Percentiles rank a stretch among this genome's conserved stretches.
Evolutionary conservation across 2,113 vertebrate genomes (phyloP).

Genomic region (Passer montanus): DNA sequence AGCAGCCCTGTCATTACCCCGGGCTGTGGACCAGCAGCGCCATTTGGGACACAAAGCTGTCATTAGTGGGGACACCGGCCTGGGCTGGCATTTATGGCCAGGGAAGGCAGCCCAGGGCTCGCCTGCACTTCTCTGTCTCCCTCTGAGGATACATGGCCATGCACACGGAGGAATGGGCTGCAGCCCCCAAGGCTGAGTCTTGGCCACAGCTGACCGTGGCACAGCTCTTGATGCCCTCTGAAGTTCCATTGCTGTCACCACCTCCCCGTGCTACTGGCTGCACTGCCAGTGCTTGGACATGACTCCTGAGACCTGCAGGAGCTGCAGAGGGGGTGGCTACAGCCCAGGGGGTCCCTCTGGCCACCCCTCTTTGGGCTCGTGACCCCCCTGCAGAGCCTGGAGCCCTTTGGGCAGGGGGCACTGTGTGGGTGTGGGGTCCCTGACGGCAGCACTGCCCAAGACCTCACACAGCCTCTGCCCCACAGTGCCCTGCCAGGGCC

Average conservation of each 20-base stretch:
- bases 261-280: neutral
- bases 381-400: neutral
- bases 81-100: accelerated
- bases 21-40: accelerated
- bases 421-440: neutral
- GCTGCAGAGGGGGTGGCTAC: neutral
- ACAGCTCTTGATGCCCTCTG: neutral
- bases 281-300: neutral
- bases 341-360: neutral
- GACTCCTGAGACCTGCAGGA: neutral
- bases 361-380: neutral
- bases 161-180: neutral
- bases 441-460: accelerated
- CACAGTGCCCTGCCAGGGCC: neutral
- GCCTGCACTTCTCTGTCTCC: accelerated
- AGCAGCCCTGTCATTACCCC: neutral
- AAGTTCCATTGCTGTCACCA: neutral
- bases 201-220: accelerated
- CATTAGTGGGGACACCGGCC: neutral
- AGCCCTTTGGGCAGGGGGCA: neutral
- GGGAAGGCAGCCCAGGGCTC: neutral
- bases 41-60: neutral
- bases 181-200: neutral
- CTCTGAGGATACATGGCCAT: neutral
- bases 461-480: neutral